Conservation (phyloP, 2,888 invertebrate genomes). For the Lypha dubia region DNA sequence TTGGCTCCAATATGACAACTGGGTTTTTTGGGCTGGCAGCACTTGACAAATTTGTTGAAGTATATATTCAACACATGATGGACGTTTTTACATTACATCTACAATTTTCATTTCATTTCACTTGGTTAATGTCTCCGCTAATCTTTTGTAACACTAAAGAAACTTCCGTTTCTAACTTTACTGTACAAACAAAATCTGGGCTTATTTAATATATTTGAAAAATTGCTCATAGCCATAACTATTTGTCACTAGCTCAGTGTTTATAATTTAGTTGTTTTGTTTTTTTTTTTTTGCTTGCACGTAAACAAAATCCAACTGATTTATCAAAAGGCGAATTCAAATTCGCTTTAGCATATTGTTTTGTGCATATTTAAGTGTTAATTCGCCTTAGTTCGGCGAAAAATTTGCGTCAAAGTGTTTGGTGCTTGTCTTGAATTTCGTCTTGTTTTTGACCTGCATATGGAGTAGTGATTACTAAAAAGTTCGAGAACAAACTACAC, state of each 20-base stretch:
- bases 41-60: neutral
- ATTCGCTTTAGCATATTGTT: neutral
- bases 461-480: constrained; percentile 77
- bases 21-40: constrained; percentile 6
- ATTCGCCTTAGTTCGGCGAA: neutral
- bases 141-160: too few species aligned
- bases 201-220: too few species aligned
- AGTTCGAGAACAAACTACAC: constrained; percentile 77
- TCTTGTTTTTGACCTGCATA: neutral
- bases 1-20: neutral
- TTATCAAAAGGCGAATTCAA: neutral
- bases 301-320: constrained; percentile 39
- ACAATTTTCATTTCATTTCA: too few species aligned
- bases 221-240: too few species aligned
- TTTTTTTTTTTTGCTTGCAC: neutral
- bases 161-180: too few species aligned
- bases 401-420: neutral
- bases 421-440: constrained; percentile 2
- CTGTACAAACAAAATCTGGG: too few species aligned
- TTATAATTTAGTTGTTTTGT: constrained; percentile 3
- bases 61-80: neutral
- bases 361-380: neutral
- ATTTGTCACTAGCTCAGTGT: too few species aligned
- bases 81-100: constrained; percentile 19
- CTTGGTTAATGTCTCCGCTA: too few species aligned